Base-by-base conservation (phyloP, 2,113 vertebrate genomes). In the Ascaphus truei region DNA sequence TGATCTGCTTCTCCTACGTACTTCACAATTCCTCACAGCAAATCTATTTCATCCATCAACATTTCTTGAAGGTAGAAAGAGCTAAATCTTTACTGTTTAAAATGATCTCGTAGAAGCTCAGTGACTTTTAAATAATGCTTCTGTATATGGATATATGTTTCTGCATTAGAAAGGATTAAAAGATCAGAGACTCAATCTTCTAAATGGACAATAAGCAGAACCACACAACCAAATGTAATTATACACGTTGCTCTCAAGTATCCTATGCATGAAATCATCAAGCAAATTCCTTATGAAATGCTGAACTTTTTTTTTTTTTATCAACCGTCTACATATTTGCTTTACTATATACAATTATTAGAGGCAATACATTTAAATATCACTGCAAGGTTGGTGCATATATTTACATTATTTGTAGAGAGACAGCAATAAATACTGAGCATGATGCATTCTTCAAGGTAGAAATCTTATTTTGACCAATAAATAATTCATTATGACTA, bases 361-460 rank as follows among this genome's bases (percentile, higher is more conserved):
- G 30, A 59, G 65, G 53, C 41, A 48, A 60, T 51, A 60, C 15
- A 39, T 51, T 69, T 69, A 60, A 69, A 69, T 50, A 39, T 29
- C 55, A 50, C n/a, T 11, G 26, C 34, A 67, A 36, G 56, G 12
- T 31, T 13, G 66, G 56, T 22, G 56, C 23, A 60, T 60, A 69
- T 50, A 69, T 51, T 60, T 60, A 47, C 41, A 68, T 68, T 45
- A 68, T 59, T 68, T 47, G 11, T 26, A 13, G 29, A 53, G 34
- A n/a, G 12, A 30, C 22, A 26, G 30, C 12, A 55, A 66, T 68
- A 58, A 57, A 68, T 22, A 65, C n/a, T 26, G 23, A 53, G 36
- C 23, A 15, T 15, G 30, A 15, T n/a, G 61, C 30, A 50, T 63
- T 63, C 30, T 63, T 25, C 45, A 50, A 33, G 61, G 27, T 50